phyloP scores from a whole-genome alignment of 35 echinoderm and acorn worm species.

The Hemicentrotus pulcherrimus region DNA sequence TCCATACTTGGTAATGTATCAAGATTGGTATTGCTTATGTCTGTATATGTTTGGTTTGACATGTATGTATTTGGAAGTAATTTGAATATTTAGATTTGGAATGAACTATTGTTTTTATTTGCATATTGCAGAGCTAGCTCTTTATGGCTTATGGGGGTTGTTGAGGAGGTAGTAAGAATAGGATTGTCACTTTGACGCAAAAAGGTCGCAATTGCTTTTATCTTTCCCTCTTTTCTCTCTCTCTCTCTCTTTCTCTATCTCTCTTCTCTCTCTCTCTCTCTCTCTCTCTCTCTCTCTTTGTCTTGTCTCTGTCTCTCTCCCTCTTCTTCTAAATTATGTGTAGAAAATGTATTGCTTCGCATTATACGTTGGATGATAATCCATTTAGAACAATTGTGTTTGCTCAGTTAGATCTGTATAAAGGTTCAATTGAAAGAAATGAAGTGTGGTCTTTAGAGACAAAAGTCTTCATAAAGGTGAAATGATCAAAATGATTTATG shows the following conservation, averaged over 20 bases:
- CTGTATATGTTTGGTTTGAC: neutral
- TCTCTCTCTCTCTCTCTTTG: neutral
- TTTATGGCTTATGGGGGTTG: too few species aligned
- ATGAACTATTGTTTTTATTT: neutral
- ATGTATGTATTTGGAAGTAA: neutral
- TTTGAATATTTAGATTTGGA: neutral
- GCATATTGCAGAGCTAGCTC: too few species aligned
- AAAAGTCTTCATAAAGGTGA: too few species aligned
- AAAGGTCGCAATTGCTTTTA: neutral
- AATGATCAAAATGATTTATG: too few species aligned
- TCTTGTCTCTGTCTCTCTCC: neutral
- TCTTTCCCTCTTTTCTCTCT: neutral
- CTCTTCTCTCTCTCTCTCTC: neutral
- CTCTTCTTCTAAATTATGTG: neutral
- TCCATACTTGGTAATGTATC: too few species aligned
- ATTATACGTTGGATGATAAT: too few species aligned
- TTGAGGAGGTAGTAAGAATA: neutral
- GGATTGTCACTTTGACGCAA: neutral
- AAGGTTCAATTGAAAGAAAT: too few species aligned
- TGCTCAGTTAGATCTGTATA: too few species aligned
- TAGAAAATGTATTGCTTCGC: too few species aligned
- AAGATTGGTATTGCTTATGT: neutral
- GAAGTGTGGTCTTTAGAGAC: too few species aligned
- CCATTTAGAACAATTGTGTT: too few species aligned
- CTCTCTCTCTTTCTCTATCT: neutral